phyloP scores from a whole-genome alignment of 2,888 invertebrate genomes.

The Amphipyra tragopoginis region DNA sequence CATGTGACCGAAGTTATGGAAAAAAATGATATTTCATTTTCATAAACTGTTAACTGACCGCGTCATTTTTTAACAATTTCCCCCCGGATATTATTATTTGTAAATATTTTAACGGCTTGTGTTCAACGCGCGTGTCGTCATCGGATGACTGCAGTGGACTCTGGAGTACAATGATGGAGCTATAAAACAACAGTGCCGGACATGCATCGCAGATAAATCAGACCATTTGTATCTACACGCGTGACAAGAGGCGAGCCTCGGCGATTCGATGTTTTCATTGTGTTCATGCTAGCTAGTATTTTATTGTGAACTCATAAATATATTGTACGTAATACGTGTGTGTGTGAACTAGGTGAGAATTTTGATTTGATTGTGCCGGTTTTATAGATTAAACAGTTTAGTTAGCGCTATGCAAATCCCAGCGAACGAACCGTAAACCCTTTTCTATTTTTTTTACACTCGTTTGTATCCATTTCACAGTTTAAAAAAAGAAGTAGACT shows the following conservation, averaged over 20 bases:
- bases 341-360: conserved; percentile 42
- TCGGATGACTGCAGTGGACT: conserved; percentile 68
- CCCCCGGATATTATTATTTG: conserved; percentile 32
- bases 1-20: neutral
- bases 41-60: conserved; percentile 1
- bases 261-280: conserved; percentile 71
- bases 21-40: conserved; percentile 8
- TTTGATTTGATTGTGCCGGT: conserved; percentile 46
- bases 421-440: conserved; percentile 19
- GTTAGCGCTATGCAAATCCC: conserved; percentile 44
- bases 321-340: conserved; percentile 48
- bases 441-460: conserved; percentile 21
- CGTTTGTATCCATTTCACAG: conserved; percentile 17
- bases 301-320: conserved; percentile 53
- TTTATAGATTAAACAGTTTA: conserved; percentile 52
- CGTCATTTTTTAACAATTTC: conserved; percentile 22
- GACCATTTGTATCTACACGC: conserved; percentile 73
- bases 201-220: conserved; percentile 79
- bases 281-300: conserved; percentile 56
- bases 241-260: conserved; percentile 68
- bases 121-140: conserved; percentile 56
- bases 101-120: conserved; percentile 45
- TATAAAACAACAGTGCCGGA: conserved; percentile 78
- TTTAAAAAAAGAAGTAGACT: conserved; percentile 5
- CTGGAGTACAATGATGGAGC: conserved; percentile 72